Evolutionary conservation across 2,888 invertebrate genomes (phyloP).

Genomic region (Hipparchia sbordonii): DNA sequence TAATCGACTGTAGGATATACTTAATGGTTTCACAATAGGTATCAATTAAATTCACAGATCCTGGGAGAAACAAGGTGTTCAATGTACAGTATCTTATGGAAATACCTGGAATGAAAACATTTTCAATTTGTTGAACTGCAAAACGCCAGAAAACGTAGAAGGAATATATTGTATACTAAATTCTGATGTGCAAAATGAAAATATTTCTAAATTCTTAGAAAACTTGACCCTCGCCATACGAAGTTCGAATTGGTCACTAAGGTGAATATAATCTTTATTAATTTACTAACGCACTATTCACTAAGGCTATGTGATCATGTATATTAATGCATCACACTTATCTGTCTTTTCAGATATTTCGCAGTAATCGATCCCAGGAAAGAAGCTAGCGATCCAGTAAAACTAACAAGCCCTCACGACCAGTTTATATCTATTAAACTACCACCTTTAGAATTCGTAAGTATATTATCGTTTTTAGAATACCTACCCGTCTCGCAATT

Average conservation of each 20-base stretch:
- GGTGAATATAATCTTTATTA: slow-evolving; percentile 15
- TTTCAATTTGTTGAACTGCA: slow-evolving; percentile 19
- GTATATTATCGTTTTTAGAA: background rate
- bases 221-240: slow-evolving; percentile 11
- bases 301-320: background rate
- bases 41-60: slow-evolving; percentile 14
- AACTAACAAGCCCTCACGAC: slow-evolving; percentile 5
- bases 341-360: slow-evolving; percentile 27
- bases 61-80: slow-evolving; percentile 28
- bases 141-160: slow-evolving; percentile 16
- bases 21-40: background rate
- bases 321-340: background rate
- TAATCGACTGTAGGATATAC: too few species aligned
- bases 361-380: slow-evolving; percentile 24
- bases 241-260: slow-evolving; percentile 17
- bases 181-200: slow-evolving; percentile 6
- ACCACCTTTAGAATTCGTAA: slow-evolving; percentile 22
- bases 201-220: slow-evolving; percentile 22
- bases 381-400: background rate
- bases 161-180: slow-evolving; percentile 28
- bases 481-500: too few species aligned
- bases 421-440: slow-evolving; percentile 19
- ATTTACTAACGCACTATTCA: background rate
- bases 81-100: slow-evolving; percentile 10
- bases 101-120: slow-evolving; percentile 11